Base-by-base conservation (phyloP, 2,888 invertebrate genomes). In the Scaptomyza caliginosa region DNA sequence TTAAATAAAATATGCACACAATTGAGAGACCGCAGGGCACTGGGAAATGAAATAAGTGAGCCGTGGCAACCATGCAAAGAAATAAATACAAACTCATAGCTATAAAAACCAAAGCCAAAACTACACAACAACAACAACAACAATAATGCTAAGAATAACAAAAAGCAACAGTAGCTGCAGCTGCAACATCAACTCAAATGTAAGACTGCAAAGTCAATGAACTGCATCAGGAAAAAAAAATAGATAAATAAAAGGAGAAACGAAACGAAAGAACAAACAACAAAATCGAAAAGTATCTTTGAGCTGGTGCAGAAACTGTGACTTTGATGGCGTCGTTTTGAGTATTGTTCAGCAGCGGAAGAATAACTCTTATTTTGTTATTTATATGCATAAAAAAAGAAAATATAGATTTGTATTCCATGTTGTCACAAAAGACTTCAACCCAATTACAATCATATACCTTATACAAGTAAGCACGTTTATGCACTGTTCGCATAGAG, bases 1-100 rank as follows among this genome's bases (percentile, higher is more conserved):
- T 79, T 64, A 67, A 80, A 77, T 76, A 77, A 77, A 81, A 81
- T 81, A 77, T 69, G 78, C 64, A 79, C 80, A 80, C 80, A 86
- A 83, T 83, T 60, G 71, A 58, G 62, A 65, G 62, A 60, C 80
- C 80, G 66, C 86, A 86, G 67, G 50, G 64, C 58, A 57, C 48
- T 54, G 76, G 69, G 45, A 77, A 78, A 73, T 84, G 74, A 80
- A 77, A 73, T 81, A 78, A 84, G 81, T 78, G 85, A 78, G 81
- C 85, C 77, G 77, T 80, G 59, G 57, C 16, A 56, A 48, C 32
- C 64, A 48, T 43, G 50, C 66, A 67, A 50, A 62, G 42, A 67
- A 49, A 45, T 36, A 36, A 36, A 30, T 23, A 46, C 39, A 50
- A 58, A 52, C 39, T 38, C 63, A 55, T 24, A 23, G 55, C 36